Conservation (phyloP, 2,888 invertebrate genomes). For the Drosophila diplacantha region DNA sequence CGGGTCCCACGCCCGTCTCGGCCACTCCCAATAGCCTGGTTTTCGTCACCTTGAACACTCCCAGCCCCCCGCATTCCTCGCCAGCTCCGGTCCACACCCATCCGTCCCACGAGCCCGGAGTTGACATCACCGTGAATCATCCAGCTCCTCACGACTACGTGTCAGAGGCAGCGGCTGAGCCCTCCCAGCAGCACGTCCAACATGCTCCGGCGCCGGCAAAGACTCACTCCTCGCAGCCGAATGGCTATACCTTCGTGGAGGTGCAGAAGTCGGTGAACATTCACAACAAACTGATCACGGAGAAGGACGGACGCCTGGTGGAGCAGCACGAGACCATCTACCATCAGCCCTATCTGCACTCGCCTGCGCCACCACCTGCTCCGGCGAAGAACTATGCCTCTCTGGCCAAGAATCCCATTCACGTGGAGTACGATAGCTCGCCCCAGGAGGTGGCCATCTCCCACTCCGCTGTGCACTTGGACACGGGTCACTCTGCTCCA, state of each 20-base stretch:
- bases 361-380: slow-evolving; percentile 27
- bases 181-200: slow-evolving; percentile 42
- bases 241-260: slow-evolving; percentile 80
- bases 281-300: slow-evolving; percentile 77
- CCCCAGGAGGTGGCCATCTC: slow-evolving; percentile 51
- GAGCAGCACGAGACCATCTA: slow-evolving; percentile 76
- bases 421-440: slow-evolving; percentile 59
- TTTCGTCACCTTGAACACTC: slow-evolving; percentile 64
- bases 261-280: slow-evolving; percentile 82
- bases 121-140: slow-evolving; percentile 24
- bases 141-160: slow-evolving; percentile 68
- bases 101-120: slow-evolving; percentile 1
- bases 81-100: slow-evolving; percentile 1
- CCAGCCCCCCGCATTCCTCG: slow-evolving; percentile 17
- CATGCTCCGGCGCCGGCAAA: slow-evolving; percentile 37
- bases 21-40: slow-evolving; percentile 53
- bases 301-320: slow-evolving; percentile 71
- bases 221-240: slow-evolving; percentile 65
- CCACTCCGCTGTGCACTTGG: slow-evolving; percentile 40
- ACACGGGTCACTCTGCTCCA: slow-evolving; percentile 4
- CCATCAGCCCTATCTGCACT: slow-evolving; percentile 54
- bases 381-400: slow-evolving; percentile 51
- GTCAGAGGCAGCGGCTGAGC: slow-evolving; percentile 58
- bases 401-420: slow-evolving; percentile 66
- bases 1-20: slow-evolving; percentile 33